Evolutionary conservation across 2,113 vertebrate species (phyloP).

Genomic region (Tinamus guttatus): DNA sequence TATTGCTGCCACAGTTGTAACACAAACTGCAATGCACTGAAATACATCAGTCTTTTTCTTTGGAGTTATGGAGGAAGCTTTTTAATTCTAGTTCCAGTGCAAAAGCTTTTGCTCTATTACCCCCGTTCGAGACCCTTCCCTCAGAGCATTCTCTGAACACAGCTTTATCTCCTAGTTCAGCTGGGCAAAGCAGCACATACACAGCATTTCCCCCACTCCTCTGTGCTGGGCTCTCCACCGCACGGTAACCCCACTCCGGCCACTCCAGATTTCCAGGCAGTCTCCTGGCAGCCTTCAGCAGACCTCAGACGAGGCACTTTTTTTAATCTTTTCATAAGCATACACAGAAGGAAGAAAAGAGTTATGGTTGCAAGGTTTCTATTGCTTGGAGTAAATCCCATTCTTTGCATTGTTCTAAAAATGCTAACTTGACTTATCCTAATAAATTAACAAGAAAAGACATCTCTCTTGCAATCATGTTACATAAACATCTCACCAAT

Average conservation of each 20-base stretch:
- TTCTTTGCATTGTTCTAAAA: slow-evolving; percentile 17
- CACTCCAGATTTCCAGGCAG: neutral
- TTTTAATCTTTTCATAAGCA: neutral
- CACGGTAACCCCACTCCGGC: neutral
- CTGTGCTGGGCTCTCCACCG: neutral
- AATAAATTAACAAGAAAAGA: slow-evolving; percentile 72
- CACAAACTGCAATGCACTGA: neutral
- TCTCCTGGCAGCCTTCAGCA: neutral
- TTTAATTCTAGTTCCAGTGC: neutral
- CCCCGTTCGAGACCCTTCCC: neutral
- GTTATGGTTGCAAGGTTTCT: neutral
- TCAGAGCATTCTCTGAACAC: rapidly evolving
- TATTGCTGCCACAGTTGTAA: neutral
- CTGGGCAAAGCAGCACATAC: neutral
- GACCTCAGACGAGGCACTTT: neutral
- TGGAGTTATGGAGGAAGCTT: neutral
- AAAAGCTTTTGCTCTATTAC: neutral
- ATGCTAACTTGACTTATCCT: slow-evolving; percentile 49
- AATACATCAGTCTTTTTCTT: neutral
- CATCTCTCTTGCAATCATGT: slow-evolving; percentile 68
- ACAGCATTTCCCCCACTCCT: neutral
- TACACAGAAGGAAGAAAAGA: neutral
- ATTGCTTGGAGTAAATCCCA: neutral
- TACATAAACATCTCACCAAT: slow-evolving; percentile 72
- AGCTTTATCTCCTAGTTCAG: neutral